Conservation (phyloP, 2,888 invertebrate genomes). For the Megastigmus dorsalis region DNA sequence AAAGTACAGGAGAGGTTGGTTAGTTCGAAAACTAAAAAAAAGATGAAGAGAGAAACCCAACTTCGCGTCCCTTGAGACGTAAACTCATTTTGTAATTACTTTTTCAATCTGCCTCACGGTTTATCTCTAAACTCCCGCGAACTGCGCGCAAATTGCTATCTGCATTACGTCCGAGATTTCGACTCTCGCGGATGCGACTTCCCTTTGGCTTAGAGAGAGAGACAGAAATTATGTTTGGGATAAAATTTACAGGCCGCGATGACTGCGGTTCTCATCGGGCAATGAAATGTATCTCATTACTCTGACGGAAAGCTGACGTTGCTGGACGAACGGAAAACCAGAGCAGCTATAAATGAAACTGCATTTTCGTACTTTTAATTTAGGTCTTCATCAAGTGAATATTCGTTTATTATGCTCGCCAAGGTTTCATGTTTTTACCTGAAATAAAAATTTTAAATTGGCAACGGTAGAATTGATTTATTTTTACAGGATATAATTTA, state of each 20-base stretch:
- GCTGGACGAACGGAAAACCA: no score
- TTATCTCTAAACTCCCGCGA: conserved; percentile 2
- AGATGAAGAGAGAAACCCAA: neutral
- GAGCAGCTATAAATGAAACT: no score
- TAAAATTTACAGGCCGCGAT: conserved; percentile 3
- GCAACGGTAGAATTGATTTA: no score
- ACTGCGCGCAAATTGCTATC: conserved; percentile 28
- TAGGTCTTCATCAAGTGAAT: no score
- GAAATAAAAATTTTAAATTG: no score
- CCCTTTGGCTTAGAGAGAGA: neutral
- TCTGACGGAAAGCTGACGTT: no score
- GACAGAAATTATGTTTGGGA: conserved; percentile 17
- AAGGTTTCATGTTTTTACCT: no score
- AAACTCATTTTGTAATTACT: conserved; percentile 36
- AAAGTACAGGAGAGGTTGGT: neutral
- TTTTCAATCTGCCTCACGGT: conserved; percentile 19
- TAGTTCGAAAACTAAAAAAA: neutral
- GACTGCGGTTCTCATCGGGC: neutral
- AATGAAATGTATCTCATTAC: conserved; percentile 11
- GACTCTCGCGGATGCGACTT: conserved; percentile 4
- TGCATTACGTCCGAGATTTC: conserved; percentile 24
- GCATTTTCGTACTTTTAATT: no score
- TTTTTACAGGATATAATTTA: no score
- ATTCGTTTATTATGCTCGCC: no score
- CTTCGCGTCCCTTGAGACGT: neutral